These are phyloP conservation scores for Pseudorhiza aurosa DNA, from an alignment of 30 jellyfish, hydroid and myxozoan genomes.

Conservation along the genomic window DNA sequence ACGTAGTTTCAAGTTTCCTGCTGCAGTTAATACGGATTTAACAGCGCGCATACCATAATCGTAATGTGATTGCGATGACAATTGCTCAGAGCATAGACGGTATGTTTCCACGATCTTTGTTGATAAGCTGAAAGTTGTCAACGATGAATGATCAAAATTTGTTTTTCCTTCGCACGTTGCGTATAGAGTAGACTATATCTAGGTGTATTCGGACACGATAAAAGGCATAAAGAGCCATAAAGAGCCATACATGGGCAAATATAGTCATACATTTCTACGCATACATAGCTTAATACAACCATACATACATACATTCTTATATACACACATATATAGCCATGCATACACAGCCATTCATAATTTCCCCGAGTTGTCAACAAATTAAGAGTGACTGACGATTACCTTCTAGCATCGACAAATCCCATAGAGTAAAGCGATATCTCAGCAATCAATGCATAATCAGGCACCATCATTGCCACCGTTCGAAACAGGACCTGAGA, in stretches of 20 bases:
- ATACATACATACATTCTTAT: too few species aligned
- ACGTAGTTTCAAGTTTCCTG: slow-evolving; percentile 88
- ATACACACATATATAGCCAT: too few species aligned
- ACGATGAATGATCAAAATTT: too few species aligned
- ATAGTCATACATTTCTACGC: too few species aligned
- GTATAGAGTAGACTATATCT: too few species aligned
- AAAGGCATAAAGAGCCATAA: too few species aligned
- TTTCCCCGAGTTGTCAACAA: background rate
- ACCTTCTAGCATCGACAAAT: slow-evolving; percentile 88
- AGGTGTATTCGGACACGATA: too few species aligned
- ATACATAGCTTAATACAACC: too few species aligned
- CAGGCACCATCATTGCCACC: slow-evolving; percentile 98
- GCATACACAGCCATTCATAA: too few species aligned
- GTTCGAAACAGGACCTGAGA: slow-evolving; percentile 86
- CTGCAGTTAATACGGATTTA: slow-evolving; percentile 91
- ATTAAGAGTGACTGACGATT: slow-evolving; percentile 8
- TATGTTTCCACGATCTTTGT: slow-evolving; percentile 92
- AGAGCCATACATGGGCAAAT: too few species aligned
- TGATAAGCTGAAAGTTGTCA: slow-evolving; percentile 80
- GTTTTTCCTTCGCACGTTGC: too few species aligned
- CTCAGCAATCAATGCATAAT: slow-evolving; percentile 87
- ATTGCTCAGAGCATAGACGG: slow-evolving; percentile 90
- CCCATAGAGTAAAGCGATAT: slow-evolving; percentile 95
- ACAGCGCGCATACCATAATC: slow-evolving; percentile 98
- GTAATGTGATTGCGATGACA: slow-evolving; percentile 93